Base-by-base conservation (phyloP, 1,140 invertebrate species). In the Papilio aristodemus region DNA sequence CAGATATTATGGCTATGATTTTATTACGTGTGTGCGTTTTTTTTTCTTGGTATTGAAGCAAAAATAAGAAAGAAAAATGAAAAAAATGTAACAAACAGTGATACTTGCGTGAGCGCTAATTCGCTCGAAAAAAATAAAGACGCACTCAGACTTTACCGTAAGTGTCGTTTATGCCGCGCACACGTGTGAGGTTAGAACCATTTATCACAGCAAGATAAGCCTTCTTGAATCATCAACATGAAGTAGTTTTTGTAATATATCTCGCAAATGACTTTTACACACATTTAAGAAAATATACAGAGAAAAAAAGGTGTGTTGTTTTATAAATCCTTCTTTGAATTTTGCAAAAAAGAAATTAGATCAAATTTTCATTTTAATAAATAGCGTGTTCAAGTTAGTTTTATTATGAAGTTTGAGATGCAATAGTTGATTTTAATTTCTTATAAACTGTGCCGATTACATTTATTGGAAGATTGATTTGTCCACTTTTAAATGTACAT, bases 101-200 rank as follows among this genome's bases (percentile, higher is more conserved):
- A n/a, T 60, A 60, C 58, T 82, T 97, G 97, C 85, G 95, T 97
- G 66, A 96, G 96, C 54, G 96, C 96, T 70, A 98, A 97, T 90
- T 96, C 95, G 13, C 91, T 97, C 50, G 97, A 96, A 62, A 94
- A 93, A 83, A 96, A 96, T 39, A 95, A 96, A 85, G 95, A 95
- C 68, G 95, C 94, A 9, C 93, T 97, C 71, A 91, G 96, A 79
- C 92, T 97, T 59, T 97, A 71, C 59, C 62, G 69, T 69, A 25
- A 73, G 63, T 63, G 60, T 63, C 60, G 37, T 63, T 58, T 63
- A 43, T 39, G 60, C 38, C 19, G 60, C 37, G 14, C 60, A 19
- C 60, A 63, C 38, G 22, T 43, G 60, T 43, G 38, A 43, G 60
- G 36, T 39, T 58, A 13, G 4, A 41, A 41, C 60, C 60, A 63